A percentile compares a stretch with the other conserved stretches of the same genome.
Conservation (phyloP, 2,888 invertebrate genomes). For the Blomia tropicalis region DNA sequence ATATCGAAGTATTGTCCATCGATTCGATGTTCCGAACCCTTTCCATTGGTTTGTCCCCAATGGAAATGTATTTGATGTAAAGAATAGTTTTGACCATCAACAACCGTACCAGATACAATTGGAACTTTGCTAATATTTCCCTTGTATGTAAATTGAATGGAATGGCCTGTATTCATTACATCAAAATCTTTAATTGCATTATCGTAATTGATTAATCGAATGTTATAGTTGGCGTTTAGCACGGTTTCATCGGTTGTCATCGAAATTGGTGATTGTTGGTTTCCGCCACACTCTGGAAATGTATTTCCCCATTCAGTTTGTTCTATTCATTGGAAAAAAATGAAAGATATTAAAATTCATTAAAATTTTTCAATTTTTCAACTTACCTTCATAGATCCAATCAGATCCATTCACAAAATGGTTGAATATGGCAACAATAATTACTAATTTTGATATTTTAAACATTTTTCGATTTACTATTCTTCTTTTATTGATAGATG, state of each 20-base stretch:
- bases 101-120: background rate
- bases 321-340: background rate
- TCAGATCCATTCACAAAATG: too few species aligned
- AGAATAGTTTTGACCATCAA: background rate
- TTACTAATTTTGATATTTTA: too few species aligned
- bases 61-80: conserved; percentile 20
- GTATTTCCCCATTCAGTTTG: background rate
- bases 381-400: background rate
- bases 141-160: background rate
- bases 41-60: background rate
- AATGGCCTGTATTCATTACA: background rate
- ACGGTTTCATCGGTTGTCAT: background rate
- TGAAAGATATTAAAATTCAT: background rate
- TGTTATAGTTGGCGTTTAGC: background rate
- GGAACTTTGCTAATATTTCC: background rate
- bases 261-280: conserved; percentile 17
- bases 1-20: background rate
- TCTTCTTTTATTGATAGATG: too few species aligned
- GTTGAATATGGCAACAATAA: too few species aligned
- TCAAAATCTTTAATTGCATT: background rate
- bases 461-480: too few species aligned
- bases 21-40: conserved; percentile 15
- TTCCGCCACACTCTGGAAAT: background rate
- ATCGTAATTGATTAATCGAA: conserved; percentile 6
- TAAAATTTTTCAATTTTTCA: background rate